Evolutionary conservation across 2,113 vertebrate species (phyloP), one percentile per base, ranked within the genome.

Genomic region (Felis catus): DNA sequence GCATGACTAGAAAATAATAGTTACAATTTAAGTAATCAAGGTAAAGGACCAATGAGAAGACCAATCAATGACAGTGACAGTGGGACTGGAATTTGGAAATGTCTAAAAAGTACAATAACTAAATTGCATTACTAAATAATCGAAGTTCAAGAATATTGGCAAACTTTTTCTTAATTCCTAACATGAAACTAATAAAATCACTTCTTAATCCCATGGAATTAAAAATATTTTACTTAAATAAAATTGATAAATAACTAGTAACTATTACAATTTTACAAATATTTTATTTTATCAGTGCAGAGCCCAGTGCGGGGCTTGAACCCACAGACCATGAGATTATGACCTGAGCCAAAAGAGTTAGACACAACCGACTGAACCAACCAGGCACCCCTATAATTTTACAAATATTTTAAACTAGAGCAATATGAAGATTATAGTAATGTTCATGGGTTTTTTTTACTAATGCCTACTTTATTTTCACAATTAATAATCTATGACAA

Each of bases 331-430:
- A 23, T 23, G 21, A 61, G 58, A 23, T 61, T 21, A 23, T 23
- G 8, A 61, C 21, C 58, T 61, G 58, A 61, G 58, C 58, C 58
- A 61, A 61, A 61, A 61, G 58, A 61, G 21, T 61, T 61, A 8
- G 19, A 61, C 9, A 18, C 58, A 61, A 61, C 58, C 1, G 2
- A 61, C 58, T 61, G 21, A 61, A 61, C 58, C 58, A 61, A 21
- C 58, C 58, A 61, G 58, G 21, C 3, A 1, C 58, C 58, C 58
- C 58, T 70, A 96, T 65, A 95, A 86, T 83, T 83, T 76, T 68
- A 45, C 7, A 95, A 94, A 53, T 39, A 94, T 36, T 87, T 78
- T 92, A 89, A 70, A 87, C 83, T 61, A 29, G 74, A 95, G 53
- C 27, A 58, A 9, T 65, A 73, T 55, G 51, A 97, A 94, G 80